These are phyloP conservation scores for Uloborus diversus DNA, from an alignment of 1,140 invertebrate genomes.

Conservation along the genomic window DNA sequence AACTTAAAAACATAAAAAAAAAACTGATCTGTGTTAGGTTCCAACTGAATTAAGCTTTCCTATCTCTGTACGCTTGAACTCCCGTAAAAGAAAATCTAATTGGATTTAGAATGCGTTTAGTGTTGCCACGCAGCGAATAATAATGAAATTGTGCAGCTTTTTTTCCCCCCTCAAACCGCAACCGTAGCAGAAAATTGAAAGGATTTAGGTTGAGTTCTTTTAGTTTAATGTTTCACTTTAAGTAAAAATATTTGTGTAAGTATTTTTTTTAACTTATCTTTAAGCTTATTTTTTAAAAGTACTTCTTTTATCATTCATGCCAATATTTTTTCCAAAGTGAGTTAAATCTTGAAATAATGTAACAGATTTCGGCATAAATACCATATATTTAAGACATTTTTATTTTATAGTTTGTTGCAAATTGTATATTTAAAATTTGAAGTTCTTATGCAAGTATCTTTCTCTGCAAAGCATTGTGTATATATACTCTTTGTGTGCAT, in stretches of 20 bases:
- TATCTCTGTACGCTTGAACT: background rate
- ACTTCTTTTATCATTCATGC: too few relatives aligned
- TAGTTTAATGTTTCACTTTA: background rate
- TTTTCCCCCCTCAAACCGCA: background rate
- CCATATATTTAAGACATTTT: too few relatives aligned
- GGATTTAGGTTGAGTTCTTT: background rate
- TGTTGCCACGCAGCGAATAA: slow-evolving; percentile 19
- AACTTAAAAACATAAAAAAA: background rate
- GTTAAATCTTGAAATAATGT: too few relatives aligned
- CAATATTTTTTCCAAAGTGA: too few relatives aligned
- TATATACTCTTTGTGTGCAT: too few relatives aligned
- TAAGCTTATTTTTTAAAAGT: background rate
- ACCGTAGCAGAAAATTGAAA: background rate
- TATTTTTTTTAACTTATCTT: background rate
- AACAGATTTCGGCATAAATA: too few relatives aligned
- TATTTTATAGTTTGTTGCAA: too few relatives aligned
- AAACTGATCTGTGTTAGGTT: background rate
- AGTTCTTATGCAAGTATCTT: too few relatives aligned
- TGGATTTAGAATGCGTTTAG: slow-evolving; percentile 33
- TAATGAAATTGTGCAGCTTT: slow-evolving; percentile 1
- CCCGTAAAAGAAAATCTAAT: slow-evolving; percentile 9
- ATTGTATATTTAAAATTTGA: too few relatives aligned
- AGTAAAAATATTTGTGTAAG: background rate
- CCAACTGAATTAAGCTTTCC: slow-evolving; percentile 26
- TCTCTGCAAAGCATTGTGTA: too few relatives aligned